Base-by-base conservation (phyloP, 2,888 invertebrate species). In the Agriotes lineatus region DNA sequence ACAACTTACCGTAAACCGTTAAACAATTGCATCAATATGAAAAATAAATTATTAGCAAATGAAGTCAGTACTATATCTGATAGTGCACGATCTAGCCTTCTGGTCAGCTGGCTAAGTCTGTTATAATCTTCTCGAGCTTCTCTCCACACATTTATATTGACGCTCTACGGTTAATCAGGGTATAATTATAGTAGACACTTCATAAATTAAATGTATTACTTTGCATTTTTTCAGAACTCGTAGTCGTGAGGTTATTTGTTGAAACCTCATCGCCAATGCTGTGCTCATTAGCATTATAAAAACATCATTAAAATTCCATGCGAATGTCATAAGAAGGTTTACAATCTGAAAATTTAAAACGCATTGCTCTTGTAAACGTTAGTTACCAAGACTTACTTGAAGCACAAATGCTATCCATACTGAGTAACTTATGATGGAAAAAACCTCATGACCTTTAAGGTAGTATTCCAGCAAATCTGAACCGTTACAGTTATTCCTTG, bases 261-360 rank as follows among this genome's bases (percentile, higher is more conserved):
- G 85, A 76, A 93, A 93, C 58, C 90, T 86, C 3, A 90, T 87
- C 0, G 90, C 84, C 56, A 93, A 80, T 0, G 91, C 91, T 79
- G 90, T 87, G 80, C 93, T 91, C 14, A 93, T 85, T 10, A 93
- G 79, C 78, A 93, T 92, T 25, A 93, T 90, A 74, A 93, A 89
- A 56, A 92, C 82, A 78, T 93, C 93, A 81, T 90, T 90, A 67
- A 90, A 92, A 78, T 90, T 93, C 93, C 93, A 93, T 0, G 89
- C 84, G 57, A 90, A 89, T 0, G 93, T 92, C 1, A 89, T 87
- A 3, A 90, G 76, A 2, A 90, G 75, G 72, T 91, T 88, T 59
- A 89, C 85, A 20, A 54, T 60, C 67, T 72, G 14, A 20, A 57
- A 77, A 48, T 54, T 42, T n/a, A 35, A 37, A n/a, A n/a, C n/a